phyloP scores from a whole-genome alignment of 1,140 invertebrate genomes.

The Wiebesia pumilae region DNA sequence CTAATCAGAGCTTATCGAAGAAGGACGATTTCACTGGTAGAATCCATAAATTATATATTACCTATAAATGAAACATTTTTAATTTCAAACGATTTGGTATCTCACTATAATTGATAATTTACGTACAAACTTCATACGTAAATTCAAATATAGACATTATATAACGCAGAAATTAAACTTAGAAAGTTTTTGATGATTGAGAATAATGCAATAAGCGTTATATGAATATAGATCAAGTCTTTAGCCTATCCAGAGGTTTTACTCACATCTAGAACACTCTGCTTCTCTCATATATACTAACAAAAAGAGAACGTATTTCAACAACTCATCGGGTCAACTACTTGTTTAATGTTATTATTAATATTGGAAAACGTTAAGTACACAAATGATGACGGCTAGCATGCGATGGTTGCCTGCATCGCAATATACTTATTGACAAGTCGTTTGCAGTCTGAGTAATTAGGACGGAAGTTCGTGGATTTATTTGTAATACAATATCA shows the following conservation, averaged over 20 bases:
- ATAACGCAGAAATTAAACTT: not conserved
- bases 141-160: not conserved
- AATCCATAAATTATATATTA: not conserved
- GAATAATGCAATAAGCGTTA: not conserved
- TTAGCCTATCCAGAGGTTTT: not conserved
- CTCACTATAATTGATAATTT: not conserved
- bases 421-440: too few species aligned
- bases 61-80: not conserved
- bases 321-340: constrained; percentile 32
- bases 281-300: not conserved
- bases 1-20: too few species aligned
- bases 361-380: too few species aligned
- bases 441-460: too few species aligned
- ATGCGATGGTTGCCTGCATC: too few species aligned
- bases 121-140: not conserved
- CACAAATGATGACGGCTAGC: too few species aligned
- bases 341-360: too few species aligned
- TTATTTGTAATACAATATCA: too few species aligned
- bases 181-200: constrained; percentile 36
- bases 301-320: constrained; percentile 28
- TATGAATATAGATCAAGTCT: constrained; percentile 24
- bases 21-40: not conserved
- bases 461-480: too few species aligned
- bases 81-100: constrained; percentile 21
- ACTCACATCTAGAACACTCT: not conserved